These are phyloP conservation scores for Axis porcinus DNA, from an alignment of 2,113 vertebrate genomes.

Conservation along the genomic window DNA sequence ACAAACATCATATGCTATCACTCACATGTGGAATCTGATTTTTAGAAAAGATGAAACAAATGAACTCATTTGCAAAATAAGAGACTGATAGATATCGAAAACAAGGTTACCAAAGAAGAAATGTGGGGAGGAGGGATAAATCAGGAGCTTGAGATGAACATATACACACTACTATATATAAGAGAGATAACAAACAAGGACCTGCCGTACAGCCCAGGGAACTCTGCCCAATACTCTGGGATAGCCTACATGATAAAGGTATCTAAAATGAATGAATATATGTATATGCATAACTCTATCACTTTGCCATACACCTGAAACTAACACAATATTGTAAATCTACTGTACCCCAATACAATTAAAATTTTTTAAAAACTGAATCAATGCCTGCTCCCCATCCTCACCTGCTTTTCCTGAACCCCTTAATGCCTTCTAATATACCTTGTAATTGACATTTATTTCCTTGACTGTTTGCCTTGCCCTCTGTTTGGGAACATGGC, in stretches of 20 bases:
- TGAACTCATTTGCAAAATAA: background rate
- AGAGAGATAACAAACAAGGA: background rate
- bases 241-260: background rate
- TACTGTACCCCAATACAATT: background rate
- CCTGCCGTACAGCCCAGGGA: background rate
- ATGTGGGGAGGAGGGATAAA: background rate
- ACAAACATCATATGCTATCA: background rate
- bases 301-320: background rate
- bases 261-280: background rate
- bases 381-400: background rate
- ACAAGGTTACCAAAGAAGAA: background rate
- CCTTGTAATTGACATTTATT: background rate
- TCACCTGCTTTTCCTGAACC: background rate
- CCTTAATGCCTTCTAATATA: background rate
- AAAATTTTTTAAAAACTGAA: accelerated
- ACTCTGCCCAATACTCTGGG: background rate
- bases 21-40: background rate
- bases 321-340: background rate
- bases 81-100: background rate
- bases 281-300: background rate
- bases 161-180: background rate
- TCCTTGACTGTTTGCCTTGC: accelerated
- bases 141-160: background rate
- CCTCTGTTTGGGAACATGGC: background rate
- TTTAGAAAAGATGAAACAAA: background rate